phyloP scores from a whole-genome alignment of 2,113 vertebrate species.

The Notiomystis cincta region DNA sequence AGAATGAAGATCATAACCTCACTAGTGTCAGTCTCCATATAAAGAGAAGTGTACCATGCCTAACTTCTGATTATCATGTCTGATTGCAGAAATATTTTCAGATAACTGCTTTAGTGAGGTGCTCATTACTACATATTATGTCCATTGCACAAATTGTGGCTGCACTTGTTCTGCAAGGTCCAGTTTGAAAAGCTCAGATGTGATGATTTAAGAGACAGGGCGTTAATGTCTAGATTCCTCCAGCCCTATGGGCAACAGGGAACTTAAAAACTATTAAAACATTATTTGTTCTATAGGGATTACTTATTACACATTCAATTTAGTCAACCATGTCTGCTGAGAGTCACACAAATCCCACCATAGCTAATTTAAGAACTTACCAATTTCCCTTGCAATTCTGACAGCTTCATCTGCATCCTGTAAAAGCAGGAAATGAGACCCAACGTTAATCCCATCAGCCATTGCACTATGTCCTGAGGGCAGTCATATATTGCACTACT shows the following conservation, averaged over 20 bases:
- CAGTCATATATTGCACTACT: conserved; percentile 81
- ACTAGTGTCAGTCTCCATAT: neutral
- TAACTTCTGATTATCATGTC: neutral
- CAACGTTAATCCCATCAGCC: conserved; percentile 81
- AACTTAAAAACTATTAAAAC: conserved; percentile 71
- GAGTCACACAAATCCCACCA: conserved; percentile 74
- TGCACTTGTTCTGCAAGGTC: conserved; percentile 32
- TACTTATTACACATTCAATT: conserved; percentile 75
- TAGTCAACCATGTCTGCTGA: conserved; percentile 74
- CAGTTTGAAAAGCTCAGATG: conserved; percentile 35
- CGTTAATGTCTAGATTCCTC: conserved; percentile 33
- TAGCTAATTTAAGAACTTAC: conserved; percentile 86
- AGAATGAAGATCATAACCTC: neutral
- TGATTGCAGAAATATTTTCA: neutral
- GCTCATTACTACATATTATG: neutral
- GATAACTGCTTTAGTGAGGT: conserved; percentile 1
- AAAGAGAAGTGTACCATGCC: neutral
- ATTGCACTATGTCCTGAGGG: conserved; percentile 78
- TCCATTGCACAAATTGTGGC: neutral
- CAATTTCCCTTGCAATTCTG: conserved; percentile 91
- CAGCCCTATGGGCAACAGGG: conserved; percentile 51
- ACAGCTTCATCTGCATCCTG: conserved; percentile 95
- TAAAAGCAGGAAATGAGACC: conserved; percentile 79
- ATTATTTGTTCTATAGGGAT: conserved; percentile 73
- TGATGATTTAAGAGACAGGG: conserved; percentile 37